Percentiles rank a stretch among this genome's conserved stretches.
Evolutionary conservation across 2,113 vertebrate species (phyloP).

Genomic region (Typhlomys cinereus): DNA sequence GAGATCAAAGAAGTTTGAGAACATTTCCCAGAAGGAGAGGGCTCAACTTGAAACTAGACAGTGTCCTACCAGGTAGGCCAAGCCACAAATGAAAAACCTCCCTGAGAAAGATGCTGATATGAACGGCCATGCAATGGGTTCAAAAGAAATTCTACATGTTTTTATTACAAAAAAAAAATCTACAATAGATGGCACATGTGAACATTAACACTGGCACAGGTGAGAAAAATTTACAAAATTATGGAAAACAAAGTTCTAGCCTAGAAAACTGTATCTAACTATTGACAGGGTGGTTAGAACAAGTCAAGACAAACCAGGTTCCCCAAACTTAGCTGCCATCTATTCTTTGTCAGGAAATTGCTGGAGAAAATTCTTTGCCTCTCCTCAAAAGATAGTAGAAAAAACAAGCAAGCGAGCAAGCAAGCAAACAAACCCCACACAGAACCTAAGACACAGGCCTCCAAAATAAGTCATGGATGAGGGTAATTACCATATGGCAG

Average conservation of each 20-base stretch:
- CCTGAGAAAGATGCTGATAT: not conserved
- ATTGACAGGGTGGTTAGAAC: not conserved
- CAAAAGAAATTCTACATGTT: slow-evolving; percentile 5
- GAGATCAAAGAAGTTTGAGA: not conserved
- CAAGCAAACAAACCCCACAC: too few species aligned
- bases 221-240: slow-evolving; percentile 39
- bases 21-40: not conserved
- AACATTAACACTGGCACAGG: slow-evolving; percentile 23
- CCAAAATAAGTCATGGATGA: not conserved
- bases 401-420: too few species aligned
- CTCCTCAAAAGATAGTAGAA: slow-evolving; percentile 1
- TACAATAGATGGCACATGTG: not conserved
- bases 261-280: not conserved
- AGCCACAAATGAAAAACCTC: not conserved
- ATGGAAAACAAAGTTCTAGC: not conserved
- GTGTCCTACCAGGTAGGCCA: not conserved
- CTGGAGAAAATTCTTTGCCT: slow-evolving; percentile 19
- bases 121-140: not conserved
- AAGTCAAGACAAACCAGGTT: slow-evolving; percentile 12
- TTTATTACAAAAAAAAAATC: not conserved
- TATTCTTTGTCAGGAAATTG: slow-evolving; percentile 25
- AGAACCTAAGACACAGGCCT: not conserved
- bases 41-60: slow-evolving; percentile 21
- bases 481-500: not conserved
- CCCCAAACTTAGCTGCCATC: not conserved